Evolutionary conservation across 2,888 invertebrate genomes (phyloP), one percentile per base, ranked within the genome.

Genomic region (Andrena trimmerana): DNA sequence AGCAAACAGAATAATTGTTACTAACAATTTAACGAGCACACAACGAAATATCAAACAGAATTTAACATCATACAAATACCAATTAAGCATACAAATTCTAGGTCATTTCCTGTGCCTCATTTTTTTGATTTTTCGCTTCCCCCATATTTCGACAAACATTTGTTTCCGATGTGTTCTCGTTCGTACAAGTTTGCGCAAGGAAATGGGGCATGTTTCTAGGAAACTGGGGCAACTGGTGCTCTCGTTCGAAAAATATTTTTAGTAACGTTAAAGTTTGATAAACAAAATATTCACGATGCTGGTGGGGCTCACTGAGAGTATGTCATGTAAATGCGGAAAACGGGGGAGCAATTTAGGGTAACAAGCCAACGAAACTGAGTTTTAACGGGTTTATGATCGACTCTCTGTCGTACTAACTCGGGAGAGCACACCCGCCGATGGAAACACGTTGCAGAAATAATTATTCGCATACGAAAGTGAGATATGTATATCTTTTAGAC

Each of bases 231-330:
- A 42, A 16, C 42, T 42, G 42, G 0, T 42, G 42, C 42, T 42
- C 42, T 42, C 42, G 31, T 66, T 67, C 7, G 50, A 52, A 74
- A 69, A 66, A 60, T 67, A 67, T 67, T 75, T 78, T 78, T 78
- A 77, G 74, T 13, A 13, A 57, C n/a, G 13, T 1, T 8, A 13
- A 72, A 57, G 42, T 77, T 72, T 33, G 10, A 8, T 42, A 60
- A 68, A 75, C 36, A 29, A 75, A 36, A n/a, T 42, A 62, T 54
- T n/a, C 42, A 42, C 24, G 52, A 24, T n/a, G 5, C 3, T 50
- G 27, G 13, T 50, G 2, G 8, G 8, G 52, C 33, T 59, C 8
- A 8, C 42, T 8, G 20, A 48, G 16, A 10, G 7, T 2, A 8
- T 59, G 20, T 42, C 6, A 20, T 33, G 29, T 77, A 77, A 13